Evolutionary conservation across 2,113 vertebrate genomes (phyloP).

Genomic region (Vicugna pacos): DNA sequence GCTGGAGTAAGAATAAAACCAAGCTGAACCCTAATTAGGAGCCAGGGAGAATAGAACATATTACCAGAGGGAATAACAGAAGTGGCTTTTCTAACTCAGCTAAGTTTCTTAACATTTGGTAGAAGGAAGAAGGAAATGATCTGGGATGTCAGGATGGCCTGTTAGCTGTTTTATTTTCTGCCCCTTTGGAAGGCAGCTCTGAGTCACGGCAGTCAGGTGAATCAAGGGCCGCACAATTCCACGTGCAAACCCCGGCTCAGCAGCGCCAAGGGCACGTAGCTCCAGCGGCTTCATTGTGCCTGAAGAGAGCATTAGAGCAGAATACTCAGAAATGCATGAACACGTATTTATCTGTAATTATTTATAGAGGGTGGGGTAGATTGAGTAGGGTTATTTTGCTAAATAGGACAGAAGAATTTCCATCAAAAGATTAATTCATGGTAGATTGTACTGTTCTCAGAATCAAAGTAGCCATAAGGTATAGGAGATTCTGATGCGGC

Average conservation of each 20-base stretch:
- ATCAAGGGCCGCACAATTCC: background rate
- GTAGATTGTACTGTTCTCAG: background rate
- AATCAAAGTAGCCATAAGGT: background rate
- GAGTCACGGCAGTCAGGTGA: background rate
- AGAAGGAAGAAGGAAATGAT: background rate
- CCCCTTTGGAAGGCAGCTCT: background rate
- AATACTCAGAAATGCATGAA: background rate
- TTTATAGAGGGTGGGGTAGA: background rate
- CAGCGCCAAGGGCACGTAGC: background rate
- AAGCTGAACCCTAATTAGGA: background rate
- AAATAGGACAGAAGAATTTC: slow-evolving; percentile 8
- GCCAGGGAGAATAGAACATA: background rate
- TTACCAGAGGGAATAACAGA: background rate
- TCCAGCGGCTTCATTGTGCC: background rate
- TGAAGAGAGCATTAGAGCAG: background rate
- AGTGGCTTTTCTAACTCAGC: background rate
- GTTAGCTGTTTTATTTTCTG: background rate
- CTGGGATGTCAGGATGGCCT: background rate
- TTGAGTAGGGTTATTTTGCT: background rate
- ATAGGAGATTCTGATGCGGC: background rate
- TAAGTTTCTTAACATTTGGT: background rate
- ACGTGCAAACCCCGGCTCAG: background rate
- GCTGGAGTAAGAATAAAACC: background rate
- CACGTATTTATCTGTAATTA: background rate
- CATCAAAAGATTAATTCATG: slow-evolving; percentile 27